These are phyloP conservation scores for Clarias gariepinus DNA, from an alignment of 2,113 vertebrate genomes.

Conservation along the genomic window DNA sequence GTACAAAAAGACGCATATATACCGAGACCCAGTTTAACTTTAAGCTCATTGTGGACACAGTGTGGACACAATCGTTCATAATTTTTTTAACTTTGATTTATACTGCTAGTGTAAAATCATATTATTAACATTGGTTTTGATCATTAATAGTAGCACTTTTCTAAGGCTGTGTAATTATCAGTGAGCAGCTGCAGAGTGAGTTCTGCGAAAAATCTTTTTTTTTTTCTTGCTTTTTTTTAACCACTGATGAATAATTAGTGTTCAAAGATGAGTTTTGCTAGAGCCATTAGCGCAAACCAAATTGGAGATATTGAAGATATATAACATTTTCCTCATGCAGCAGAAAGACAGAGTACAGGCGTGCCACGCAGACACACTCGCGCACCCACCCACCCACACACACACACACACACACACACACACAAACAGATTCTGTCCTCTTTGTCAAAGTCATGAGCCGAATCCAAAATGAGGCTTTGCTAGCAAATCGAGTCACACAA, in stretches of 20 bases:
- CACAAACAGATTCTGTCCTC: constrained; percentile 26
- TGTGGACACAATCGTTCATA: neutral
- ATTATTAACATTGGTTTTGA: neutral
- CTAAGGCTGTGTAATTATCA: neutral
- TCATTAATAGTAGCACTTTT: constrained; percentile 3
- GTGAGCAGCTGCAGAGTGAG: neutral
- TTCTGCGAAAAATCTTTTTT: neutral
- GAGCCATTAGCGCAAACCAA: neutral
- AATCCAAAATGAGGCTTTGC: constrained; percentile 26
- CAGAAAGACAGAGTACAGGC: constrained; percentile 5
- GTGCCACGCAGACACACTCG: neutral
- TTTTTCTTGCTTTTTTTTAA: neutral
- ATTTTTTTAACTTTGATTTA: neutral
- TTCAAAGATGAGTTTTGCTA: constrained; percentile 11
- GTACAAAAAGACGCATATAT: too few species aligned
- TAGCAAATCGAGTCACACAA: constrained; percentile 26
- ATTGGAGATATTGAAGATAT: constrained; percentile 17
- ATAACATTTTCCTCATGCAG: constrained; percentile 10
- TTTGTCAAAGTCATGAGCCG: constrained; percentile 31
- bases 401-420: neutral
- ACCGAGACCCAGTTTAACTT: neutral
- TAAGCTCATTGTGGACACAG: neutral
- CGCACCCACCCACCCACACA: neutral
- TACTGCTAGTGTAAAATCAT: neutral
- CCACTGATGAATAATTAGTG: constrained; percentile 7